phyloP scores from a whole-genome alignment of 2,888 invertebrate genomes.

The Dendrolimus pini region DNA sequence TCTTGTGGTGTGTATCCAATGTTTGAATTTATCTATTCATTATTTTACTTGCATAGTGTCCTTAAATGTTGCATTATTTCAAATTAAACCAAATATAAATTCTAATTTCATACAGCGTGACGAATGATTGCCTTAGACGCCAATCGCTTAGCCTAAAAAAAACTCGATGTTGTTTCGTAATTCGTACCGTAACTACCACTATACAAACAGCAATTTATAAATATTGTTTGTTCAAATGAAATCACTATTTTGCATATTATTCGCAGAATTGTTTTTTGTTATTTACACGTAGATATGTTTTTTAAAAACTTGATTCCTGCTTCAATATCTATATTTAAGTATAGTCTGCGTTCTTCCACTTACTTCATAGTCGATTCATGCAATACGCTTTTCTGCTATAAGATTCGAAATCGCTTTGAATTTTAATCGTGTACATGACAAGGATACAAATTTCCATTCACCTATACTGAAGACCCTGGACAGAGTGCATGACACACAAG shows the following conservation, averaged over 20 bases:
- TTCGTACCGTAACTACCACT: conserved; percentile 11
- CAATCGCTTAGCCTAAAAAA: conserved; percentile 67
- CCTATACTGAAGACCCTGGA: conserved; percentile 28
- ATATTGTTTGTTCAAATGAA: conserved; percentile 4
- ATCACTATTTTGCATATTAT: not conserved
- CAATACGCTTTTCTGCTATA: conserved; percentile 30
- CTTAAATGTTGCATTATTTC: not conserved
- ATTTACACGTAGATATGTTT: not conserved
- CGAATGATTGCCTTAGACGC: conserved; percentile 50
- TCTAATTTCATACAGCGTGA: conserved; percentile 41
- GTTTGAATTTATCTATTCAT: not conserved
- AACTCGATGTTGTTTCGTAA: conserved; percentile 50
- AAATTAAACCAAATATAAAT: conserved; percentile 21
- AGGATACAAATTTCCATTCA: conserved; percentile 39
- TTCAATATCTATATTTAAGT: not conserved
- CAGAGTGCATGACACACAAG: conserved; percentile 7
- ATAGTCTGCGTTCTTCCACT: conserved; percentile 32
- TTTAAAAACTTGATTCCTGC: not conserved
- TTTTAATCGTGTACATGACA: conserved; percentile 41
- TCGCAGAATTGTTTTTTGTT: not conserved
- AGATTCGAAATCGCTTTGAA: conserved; percentile 43
- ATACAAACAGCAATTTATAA: not conserved
- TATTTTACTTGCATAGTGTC: no score
- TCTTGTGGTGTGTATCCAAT: conserved; percentile 84
- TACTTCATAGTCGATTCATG: conserved; percentile 20